Conservation (phyloP, 2,797 vertebrate species). For the Hypotaenidia okinawae region DNA sequence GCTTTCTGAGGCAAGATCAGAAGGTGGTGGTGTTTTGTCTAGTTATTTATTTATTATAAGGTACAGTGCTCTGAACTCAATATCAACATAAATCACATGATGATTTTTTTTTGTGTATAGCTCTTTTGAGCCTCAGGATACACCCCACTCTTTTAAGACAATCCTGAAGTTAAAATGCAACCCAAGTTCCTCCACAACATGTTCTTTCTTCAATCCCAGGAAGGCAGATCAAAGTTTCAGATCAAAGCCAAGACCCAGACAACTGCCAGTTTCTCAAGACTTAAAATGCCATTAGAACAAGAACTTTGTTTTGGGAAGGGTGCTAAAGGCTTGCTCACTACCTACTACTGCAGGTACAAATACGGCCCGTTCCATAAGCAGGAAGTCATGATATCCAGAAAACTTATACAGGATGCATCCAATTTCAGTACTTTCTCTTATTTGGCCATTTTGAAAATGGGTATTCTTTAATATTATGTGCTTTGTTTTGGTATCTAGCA, state of each 20-base stretch:
- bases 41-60: background rate
- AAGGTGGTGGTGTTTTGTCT: background rate
- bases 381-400: background rate
- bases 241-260: conserved; percentile 23
- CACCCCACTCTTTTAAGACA: background rate
- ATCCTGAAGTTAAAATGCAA: conserved; percentile 6
- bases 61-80: background rate
- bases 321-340: background rate
- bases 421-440: background rate
- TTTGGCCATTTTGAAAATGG: background rate
- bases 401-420: background rate
- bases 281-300: background rate
- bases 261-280: conserved; percentile 32
- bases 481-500: background rate
- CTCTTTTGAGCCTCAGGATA: background rate
- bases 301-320: background rate
- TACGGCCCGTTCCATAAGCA: rapidly evolving
- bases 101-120: background rate
- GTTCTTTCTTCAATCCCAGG: background rate
- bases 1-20: background rate
- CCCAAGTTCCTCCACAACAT: background rate
- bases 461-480: background rate
- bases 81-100: background rate
- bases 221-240: conserved; percentile 25
- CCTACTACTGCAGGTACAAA: background rate